Conservation (phyloP, 2,888 invertebrate genomes). For the Apotomis turbidana region DNA sequence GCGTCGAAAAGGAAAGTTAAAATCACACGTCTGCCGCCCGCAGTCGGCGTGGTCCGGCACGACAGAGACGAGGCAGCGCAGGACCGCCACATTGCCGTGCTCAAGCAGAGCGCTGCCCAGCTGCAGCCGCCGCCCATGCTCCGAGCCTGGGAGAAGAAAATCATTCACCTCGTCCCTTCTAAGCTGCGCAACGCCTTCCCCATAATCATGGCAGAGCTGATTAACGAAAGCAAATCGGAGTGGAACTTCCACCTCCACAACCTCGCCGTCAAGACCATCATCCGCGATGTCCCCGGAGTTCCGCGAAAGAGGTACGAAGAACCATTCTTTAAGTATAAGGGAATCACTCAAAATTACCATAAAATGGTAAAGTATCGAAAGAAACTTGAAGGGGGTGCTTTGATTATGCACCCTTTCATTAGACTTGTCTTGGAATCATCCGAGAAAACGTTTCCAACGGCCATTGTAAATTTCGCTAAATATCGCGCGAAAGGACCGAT, state of each 20-base stretch:
- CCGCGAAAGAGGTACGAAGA: conserved; percentile 75
- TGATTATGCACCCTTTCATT: conserved; percentile 86
- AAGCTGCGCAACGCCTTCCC: conserved; percentile 83
- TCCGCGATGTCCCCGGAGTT: conserved; percentile 84
- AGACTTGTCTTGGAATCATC: conserved; percentile 83
- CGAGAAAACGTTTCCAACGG: conserved; percentile 77
- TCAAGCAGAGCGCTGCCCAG: conserved; percentile 83
- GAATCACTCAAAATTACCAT: conserved; percentile 84
- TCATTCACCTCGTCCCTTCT: conserved; percentile 82
- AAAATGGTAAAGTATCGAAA: conserved; percentile 83
- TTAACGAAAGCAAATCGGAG: conserved; percentile 82
- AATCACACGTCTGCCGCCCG: conserved; percentile 60
- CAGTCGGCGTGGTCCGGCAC: conserved; percentile 61
- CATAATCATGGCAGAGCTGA: conserved; percentile 76
- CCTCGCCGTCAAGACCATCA: conserved; percentile 86
- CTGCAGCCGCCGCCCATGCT: conserved; percentile 86
- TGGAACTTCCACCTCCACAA: conserved; percentile 85
- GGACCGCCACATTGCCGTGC: conserved; percentile 78
- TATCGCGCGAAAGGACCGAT: conserved; percentile 75
- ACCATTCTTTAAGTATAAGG: conserved; percentile 84
- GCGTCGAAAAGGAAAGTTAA: conserved; percentile 68
- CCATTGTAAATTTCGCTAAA: conserved; percentile 78
- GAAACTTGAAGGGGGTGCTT: conserved; percentile 81
- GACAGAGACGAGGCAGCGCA: conserved; percentile 79
- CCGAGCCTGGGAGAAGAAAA: conserved; percentile 84